phyloP scores from a whole-genome alignment of 23 tunicate species.

The Halocynthia roretzi region DNA sequence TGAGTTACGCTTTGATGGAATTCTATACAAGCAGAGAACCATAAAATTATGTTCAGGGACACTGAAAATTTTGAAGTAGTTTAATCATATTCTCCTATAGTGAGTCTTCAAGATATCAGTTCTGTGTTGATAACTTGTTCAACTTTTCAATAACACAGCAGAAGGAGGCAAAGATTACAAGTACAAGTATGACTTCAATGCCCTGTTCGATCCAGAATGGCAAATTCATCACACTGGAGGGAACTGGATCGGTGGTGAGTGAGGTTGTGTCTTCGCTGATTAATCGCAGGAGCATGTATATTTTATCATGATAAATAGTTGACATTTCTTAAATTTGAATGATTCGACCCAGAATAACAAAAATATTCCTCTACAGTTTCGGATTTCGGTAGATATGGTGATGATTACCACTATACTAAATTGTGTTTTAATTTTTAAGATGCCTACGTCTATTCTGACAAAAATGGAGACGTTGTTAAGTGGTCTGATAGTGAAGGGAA shows the following conservation, averaged over 20 bases:
- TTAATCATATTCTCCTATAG: too few species aligned
- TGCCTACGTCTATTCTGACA: slow-evolving; percentile 1
- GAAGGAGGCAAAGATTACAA: background rate
- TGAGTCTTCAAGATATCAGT: too few species aligned
- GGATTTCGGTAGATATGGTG: slow-evolving; percentile 2
- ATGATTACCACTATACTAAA: background rate
- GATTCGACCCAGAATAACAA: too few species aligned
- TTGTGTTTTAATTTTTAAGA: background rate
- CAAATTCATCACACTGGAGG: background rate
- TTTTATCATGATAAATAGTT: background rate
- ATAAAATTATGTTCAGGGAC: too few species aligned
- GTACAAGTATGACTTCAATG: slow-evolving; percentile 18
- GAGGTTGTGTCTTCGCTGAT: background rate
- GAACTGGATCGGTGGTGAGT: slow-evolving; percentile 21
- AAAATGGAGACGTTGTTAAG: background rate
- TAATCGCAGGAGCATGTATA: background rate
- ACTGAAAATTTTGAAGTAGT: too few species aligned
- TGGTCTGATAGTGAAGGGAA: background rate
- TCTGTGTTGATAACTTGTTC: too few species aligned
- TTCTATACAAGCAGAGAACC: too few species aligned
- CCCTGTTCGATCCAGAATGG: slow-evolving; percentile 18
- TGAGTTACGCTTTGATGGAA: too few species aligned
- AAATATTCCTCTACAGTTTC: background rate
- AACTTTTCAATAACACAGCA: background rate
- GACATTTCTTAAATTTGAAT: background rate